phyloP scores from a whole-genome alignment of 2,888 invertebrate genomes.

The Dasypogon diadema region DNA sequence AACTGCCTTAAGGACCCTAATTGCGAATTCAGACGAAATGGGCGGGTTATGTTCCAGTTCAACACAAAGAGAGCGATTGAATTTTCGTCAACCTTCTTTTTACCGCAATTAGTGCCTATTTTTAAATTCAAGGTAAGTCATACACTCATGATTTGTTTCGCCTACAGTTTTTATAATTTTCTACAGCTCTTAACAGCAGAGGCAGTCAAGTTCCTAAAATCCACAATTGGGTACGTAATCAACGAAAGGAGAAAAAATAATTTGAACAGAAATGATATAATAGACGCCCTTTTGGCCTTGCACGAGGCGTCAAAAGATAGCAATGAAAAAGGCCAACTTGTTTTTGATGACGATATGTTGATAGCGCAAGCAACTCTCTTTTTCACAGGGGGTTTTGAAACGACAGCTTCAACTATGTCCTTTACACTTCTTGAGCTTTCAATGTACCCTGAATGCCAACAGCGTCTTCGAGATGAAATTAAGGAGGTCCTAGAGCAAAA shows the following conservation, averaged over 20 bases:
- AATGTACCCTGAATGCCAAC: constrained; percentile 66
- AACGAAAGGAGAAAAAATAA: constrained; percentile 66
- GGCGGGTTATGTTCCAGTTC: constrained; percentile 60
- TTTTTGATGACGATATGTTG: constrained; percentile 64
- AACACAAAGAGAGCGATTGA: constrained; percentile 60
- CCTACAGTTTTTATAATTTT: no score
- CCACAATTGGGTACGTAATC: constrained; percentile 67
- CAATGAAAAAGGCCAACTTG: constrained; percentile 42
- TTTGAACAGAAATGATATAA: constrained; percentile 63
- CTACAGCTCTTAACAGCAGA: constrained; percentile 59
- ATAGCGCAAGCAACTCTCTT: constrained; percentile 67
- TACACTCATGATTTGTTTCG: neutral
- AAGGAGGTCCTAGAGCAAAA: constrained; percentile 63
- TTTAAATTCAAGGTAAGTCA: neutral
- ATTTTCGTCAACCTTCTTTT: constrained; percentile 63
- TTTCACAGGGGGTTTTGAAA: constrained; percentile 67
- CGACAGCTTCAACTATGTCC: constrained; percentile 68
- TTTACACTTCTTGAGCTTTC: constrained; percentile 69
- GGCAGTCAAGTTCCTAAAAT: constrained; percentile 65
- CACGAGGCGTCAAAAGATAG: constrained; percentile 58
- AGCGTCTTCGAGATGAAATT: constrained; percentile 68
- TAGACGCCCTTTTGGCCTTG: constrained; percentile 66
- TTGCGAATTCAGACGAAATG: constrained; percentile 66
- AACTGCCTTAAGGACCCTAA: constrained; percentile 68
- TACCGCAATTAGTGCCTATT: constrained; percentile 61